Conservation (phyloP, 2,797 vertebrate species). For the Enoplosus armatus region DNA sequence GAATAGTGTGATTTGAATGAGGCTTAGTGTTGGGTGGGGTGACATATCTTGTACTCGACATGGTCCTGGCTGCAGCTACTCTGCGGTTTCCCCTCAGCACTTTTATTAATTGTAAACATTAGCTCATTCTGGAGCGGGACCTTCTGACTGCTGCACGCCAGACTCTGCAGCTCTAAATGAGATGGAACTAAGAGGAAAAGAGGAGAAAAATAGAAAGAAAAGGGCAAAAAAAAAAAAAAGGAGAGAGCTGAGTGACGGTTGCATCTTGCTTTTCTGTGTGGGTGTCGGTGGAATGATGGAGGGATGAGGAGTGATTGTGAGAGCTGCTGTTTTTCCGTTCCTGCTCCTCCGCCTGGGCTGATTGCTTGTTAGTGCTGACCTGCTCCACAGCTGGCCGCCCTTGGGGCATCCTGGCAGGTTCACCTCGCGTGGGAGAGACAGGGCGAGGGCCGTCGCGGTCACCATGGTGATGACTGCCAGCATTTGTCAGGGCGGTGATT, state of each 20-base stretch:
- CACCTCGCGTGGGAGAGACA: conserved; percentile 63
- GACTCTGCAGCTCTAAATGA: conserved; percentile 50
- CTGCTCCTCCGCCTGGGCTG: conserved; percentile 61
- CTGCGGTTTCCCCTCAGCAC: conserved; percentile 67
- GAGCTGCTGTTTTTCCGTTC: conserved; percentile 67
- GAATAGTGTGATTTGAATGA: conserved; percentile 47
- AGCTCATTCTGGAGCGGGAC: conserved; percentile 72
- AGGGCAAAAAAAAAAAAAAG: background rate
- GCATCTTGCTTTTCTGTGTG: conserved; percentile 66
- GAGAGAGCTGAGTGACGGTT: conserved; percentile 26
- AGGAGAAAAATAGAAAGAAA: background rate
- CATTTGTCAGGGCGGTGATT: conserved; percentile 55
- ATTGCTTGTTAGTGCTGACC: conserved; percentile 79
- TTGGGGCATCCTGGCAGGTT: conserved; percentile 72
- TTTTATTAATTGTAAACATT: conserved; percentile 79
- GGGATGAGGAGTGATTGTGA: conserved; percentile 57
- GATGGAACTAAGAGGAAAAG: conserved; percentile 35
- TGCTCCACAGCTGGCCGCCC: conserved; percentile 73
- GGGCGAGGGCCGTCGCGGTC: conserved; percentile 65
- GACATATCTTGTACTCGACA: conserved; percentile 53
- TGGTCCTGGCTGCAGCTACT: conserved; percentile 56
- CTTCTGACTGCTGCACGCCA: conserved; percentile 47
- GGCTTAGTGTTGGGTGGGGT: conserved; percentile 62
- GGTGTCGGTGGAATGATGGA: conserved; percentile 70
- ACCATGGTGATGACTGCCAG: conserved; percentile 63